Conservation (phyloP, 2,797 vertebrate species). For the Trachops cirrhosus region DNA sequence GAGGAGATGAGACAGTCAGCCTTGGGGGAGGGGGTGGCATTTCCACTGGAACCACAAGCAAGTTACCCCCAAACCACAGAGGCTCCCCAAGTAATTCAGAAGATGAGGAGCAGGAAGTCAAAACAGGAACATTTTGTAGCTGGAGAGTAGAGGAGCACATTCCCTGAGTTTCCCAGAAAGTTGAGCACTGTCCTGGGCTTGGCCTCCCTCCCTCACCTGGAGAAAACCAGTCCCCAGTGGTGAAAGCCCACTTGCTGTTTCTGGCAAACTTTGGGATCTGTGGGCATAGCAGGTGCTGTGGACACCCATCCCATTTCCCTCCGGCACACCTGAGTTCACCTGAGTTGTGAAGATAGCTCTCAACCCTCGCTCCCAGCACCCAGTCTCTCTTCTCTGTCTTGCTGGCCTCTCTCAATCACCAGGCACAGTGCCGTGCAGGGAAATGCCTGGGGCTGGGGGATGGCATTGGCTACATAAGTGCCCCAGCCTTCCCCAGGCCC, state of each 20-base stretch:
- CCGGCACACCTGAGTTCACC: background rate
- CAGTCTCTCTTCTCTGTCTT: background rate
- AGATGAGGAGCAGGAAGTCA: background rate
- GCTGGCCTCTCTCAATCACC: background rate
- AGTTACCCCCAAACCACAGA: background rate
- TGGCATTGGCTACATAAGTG: background rate
- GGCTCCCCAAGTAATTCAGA: background rate
- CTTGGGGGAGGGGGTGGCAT: background rate
- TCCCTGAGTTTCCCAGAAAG: background rate
- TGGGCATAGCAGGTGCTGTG: background rate
- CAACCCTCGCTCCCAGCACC: background rate
- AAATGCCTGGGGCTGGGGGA: background rate
- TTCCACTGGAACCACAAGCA: background rate
- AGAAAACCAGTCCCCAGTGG: background rate
- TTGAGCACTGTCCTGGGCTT: background rate
- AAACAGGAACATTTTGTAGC: background rate
- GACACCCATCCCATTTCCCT: background rate
- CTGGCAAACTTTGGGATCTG: background rate
- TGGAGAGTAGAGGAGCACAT: background rate
- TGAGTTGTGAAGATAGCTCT: background rate
- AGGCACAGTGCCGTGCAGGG: background rate
- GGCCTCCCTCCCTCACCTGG: background rate
- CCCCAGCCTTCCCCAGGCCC: background rate
- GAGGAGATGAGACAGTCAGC: background rate
- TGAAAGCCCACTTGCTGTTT: background rate